phyloP scores from a whole-genome alignment of 2,113 vertebrate genomes.

The Phyllopteryx taeniolatus region DNA sequence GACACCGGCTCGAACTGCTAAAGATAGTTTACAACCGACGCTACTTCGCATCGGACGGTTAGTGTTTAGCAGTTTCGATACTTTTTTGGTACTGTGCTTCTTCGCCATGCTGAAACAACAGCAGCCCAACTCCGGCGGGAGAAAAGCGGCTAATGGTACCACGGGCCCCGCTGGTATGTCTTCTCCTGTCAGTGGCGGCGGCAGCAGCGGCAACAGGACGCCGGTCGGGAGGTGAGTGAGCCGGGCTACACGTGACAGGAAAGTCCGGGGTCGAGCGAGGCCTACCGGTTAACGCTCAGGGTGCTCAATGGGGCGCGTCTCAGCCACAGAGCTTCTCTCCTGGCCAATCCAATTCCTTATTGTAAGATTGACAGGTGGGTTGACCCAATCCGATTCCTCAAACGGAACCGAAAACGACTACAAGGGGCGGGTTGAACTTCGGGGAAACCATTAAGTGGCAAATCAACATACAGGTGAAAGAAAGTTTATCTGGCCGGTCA shows the following conservation, averaged over 20 bases:
- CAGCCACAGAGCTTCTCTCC: not conserved
- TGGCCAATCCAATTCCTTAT: constrained; percentile 39
- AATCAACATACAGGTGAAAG: constrained; percentile 36
- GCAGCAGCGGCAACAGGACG: constrained; percentile 66
- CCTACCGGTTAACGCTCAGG: constrained; percentile 72
- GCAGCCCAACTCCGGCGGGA: constrained; percentile 69
- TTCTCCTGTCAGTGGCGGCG: constrained; percentile 62
- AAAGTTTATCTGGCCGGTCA: constrained; percentile 46
- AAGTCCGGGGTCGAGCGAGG: constrained; percentile 62
- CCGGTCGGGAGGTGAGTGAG: constrained; percentile 67
- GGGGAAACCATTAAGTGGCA: constrained; percentile 31
- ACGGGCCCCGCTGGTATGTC: constrained; percentile 65
- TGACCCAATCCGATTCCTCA: constrained; percentile 34
- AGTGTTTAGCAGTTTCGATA: constrained; percentile 37
- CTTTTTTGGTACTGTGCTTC: constrained; percentile 47
- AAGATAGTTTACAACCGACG: constrained; percentile 33
- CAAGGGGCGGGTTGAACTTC: constrained; percentile 23
- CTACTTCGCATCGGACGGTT: constrained; percentile 21
- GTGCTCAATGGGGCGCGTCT: constrained; percentile 54
- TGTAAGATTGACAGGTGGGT: constrained; percentile 26
- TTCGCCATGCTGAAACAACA: constrained; percentile 75
- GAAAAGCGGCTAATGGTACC: constrained; percentile 74
- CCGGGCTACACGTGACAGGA: constrained; percentile 24
- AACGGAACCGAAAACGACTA: constrained; percentile 18
- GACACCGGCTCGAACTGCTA: constrained; percentile 49